Evolutionary conservation across 2,888 invertebrate species (phyloP).

Genomic region (Acanthoscelides obtectus): DNA sequence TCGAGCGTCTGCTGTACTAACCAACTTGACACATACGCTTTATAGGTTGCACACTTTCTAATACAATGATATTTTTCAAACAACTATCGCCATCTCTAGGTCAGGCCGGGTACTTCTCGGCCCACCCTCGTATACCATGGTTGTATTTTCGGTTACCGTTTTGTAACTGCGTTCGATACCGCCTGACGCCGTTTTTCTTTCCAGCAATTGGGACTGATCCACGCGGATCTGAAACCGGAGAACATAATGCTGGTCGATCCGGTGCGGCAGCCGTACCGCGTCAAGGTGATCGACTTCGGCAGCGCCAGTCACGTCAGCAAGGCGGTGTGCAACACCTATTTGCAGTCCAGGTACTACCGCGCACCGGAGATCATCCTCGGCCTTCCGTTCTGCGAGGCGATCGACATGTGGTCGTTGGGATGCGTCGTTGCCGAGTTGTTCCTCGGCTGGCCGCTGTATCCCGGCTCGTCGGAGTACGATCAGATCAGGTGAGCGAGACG

Average conservation of each 20-base stretch:
- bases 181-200: constrained; percentile 15
- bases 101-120: too few species aligned
- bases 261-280: constrained; percentile 93
- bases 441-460: constrained; percentile 98
- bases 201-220: constrained; percentile 97
- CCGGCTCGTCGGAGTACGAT: constrained; percentile 98
- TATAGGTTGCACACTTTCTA: too few species aligned
- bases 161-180: background rate
- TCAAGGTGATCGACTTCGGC: constrained; percentile 99
- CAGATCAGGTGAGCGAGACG: constrained; percentile 60
- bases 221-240: constrained; percentile 99
- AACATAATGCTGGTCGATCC: constrained; percentile 99
- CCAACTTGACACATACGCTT: too few species aligned
- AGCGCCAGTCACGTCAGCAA: constrained; percentile 99
- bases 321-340: constrained; percentile 98
- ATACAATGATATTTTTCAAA: too few species aligned
- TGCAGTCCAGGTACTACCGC: constrained; percentile 98
- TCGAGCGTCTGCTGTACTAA: too few species aligned
- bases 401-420: constrained; percentile 99
- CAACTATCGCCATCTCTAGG: too few species aligned
- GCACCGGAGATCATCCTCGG: constrained; percentile 97
- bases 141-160: too few species aligned
- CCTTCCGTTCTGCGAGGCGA: constrained; percentile 97
- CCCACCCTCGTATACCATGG: too few species aligned
- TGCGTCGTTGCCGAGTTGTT: constrained; percentile 99